Evolutionary conservation across 2,113 vertebrate genomes (phyloP).

Genomic region (Ardeotis arabs): DNA sequence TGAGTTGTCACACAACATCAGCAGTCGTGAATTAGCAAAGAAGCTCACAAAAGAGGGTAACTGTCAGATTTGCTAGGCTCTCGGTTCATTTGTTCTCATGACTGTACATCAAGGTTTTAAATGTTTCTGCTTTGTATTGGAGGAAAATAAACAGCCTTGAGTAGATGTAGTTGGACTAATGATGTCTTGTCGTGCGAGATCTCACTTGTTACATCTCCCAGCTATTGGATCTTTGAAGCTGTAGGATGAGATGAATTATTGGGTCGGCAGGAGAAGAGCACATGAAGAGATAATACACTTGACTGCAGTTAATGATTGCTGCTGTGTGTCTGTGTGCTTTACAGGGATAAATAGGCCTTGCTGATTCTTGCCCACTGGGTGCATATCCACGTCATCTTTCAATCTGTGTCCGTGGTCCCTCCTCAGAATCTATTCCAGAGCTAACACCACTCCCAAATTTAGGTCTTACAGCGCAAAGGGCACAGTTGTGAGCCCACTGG

Average conservation of each 20-base stretch:
- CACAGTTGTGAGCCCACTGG: neutral
- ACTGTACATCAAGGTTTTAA: neutral
- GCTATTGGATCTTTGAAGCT: neutral
- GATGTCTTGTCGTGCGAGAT: neutral
- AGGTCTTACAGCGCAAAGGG: neutral
- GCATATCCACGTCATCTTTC: neutral
- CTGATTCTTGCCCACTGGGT: neutral
- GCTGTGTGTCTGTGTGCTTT: neutral
- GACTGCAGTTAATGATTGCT: neutral
- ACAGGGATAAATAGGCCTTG: neutral
- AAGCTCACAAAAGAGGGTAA: neutral
- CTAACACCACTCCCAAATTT: neutral
- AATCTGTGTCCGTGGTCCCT: neutral
- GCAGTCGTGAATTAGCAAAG: neutral
- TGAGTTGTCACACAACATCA: neutral
- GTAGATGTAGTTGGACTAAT: neutral
- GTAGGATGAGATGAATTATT: neutral
- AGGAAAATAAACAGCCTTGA: constrained; percentile 11
- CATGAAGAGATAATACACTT: neutral
- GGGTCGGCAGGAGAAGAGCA: neutral
- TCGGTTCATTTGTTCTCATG: neutral
- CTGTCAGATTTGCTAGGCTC: neutral
- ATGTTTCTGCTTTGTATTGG: neutral
- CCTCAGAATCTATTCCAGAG: neutral
- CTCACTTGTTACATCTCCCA: neutral